Base-by-base conservation (phyloP, 2,113 vertebrate species). In the Mesocricetus auratus region DNA sequence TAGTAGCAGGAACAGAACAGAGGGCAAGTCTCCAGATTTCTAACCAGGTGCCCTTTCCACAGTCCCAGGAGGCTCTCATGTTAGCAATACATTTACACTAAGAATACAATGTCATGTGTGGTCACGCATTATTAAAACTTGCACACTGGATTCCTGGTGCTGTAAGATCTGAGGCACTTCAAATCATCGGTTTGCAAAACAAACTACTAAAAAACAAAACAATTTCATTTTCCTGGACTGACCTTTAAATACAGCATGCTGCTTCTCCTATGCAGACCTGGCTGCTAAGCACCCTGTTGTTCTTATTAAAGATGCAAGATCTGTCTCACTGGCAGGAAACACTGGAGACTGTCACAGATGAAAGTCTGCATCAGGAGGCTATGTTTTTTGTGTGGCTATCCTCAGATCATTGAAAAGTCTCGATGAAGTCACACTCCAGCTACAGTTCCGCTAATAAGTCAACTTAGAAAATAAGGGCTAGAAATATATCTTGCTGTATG, bases 361-460 rank as follows among this genome's bases (percentile, higher is more conserved):
- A 58, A 95, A 91, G 39, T 96, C 96, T 39, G 58, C 56, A 89
- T 95, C 87, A 31, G 92, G 85, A 92, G 71, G 0, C 93, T 94
- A 16, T 4, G 12, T 94, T 97, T 97, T 94, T 79, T 94, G 16
- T 86, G 36, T 90, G 89, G 97, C 97, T 95, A 58, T 88, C 64
- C 85, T 94, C 77, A n/a, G 93, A 78, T 89, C 96, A 93, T 75
- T 94, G 95, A 97, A 97, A 98, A 96, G 75, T 78, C 42, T 95
- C 97, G 94, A 98, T 95, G 95, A 98, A 98, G 97, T 96, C 97
- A 97, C 96, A 95, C 94, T 97, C 94, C 88, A 93, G 77, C 62
- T 93, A 89, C 90, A 90, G 93, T 96, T 85, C 86, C 94, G 96
- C 90, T 97, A 98, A 98, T 96, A 93, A 97, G 98, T 94, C 96